phyloP scores from a whole-genome alignment of 2,113 vertebrate genomes.

The Labeo catla region DNA sequence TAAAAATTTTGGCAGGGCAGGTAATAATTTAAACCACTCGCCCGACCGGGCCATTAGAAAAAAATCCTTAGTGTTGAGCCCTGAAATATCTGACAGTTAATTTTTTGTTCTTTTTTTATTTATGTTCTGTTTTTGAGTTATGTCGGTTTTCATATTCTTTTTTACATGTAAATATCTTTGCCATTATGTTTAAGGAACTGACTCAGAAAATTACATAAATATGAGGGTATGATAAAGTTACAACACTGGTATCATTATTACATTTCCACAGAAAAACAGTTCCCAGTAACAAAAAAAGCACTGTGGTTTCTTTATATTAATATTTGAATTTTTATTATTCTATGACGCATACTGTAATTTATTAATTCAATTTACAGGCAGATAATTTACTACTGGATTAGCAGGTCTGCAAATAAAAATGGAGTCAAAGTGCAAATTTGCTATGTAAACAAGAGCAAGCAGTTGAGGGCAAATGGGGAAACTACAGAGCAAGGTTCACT shows the following conservation, averaged over 20 bases:
- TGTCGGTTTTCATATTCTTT: neutral
- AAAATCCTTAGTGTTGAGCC: too few species aligned
- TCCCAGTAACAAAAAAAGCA: too few species aligned
- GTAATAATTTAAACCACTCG: too few species aligned
- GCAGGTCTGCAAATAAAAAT: neutral
- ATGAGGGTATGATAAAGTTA: neutral
- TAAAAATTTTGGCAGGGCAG: too few species aligned
- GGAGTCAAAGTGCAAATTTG: slow-evolving; percentile 6
- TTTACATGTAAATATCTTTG: neutral
- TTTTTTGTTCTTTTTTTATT: too few species aligned
- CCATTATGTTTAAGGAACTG: neutral
- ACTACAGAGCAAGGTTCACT: slow-evolving; percentile 11
- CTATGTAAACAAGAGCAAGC: neutral
- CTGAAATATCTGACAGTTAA: too few species aligned
- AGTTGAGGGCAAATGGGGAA: neutral
- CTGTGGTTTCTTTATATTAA: too few species aligned
- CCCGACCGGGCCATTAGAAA: too few species aligned
- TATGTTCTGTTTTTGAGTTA: too few species aligned
- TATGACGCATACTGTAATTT: neutral
- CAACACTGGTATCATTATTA: neutral
- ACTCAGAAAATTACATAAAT: neutral
- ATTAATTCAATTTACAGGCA: neutral
- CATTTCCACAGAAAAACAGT: too few species aligned
- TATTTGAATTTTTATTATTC: neutral
- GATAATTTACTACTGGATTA: neutral